Percentiles rank a stretch among this genome's conserved stretches.
Evolutionary conservation across 2,113 vertebrate species (phyloP).

Genomic region (Oreochromis spilurus): DNA sequence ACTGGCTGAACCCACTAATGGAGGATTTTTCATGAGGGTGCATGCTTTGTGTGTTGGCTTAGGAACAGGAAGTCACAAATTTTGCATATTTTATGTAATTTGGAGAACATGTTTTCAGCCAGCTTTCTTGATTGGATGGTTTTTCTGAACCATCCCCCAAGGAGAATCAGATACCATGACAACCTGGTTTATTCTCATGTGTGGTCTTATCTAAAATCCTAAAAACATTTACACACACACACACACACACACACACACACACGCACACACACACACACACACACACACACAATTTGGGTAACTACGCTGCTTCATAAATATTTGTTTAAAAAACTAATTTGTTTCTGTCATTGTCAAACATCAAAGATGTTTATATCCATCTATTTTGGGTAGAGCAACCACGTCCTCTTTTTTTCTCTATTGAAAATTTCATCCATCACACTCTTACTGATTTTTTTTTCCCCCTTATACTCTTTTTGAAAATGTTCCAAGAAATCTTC

Average conservation of each 20-base stretch:
- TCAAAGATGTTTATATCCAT: not conserved
- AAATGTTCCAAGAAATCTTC: not conserved
- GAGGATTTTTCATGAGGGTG: not conserved
- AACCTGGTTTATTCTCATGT: not conserved
- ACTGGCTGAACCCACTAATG: not conserved
- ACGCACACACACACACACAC: not conserved
- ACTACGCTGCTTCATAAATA: not conserved
- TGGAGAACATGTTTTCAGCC: not conserved
- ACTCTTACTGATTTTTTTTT: not conserved
- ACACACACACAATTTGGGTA: not conserved
- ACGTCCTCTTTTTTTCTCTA: not conserved
- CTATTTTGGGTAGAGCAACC: not conserved
- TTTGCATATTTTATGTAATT: not conserved
- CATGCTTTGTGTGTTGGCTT: not conserved
- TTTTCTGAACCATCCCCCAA: not conserved
- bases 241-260: not conserved
- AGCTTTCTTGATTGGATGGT: not conserved
- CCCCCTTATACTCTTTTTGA: not conserved
- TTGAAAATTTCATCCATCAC: not conserved
- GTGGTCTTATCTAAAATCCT: not conserved
- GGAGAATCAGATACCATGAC: not conserved
- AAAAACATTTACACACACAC: not conserved
- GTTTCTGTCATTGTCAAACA: not conserved
- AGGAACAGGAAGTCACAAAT: not conserved
- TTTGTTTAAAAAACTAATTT: not conserved